Evolutionary conservation across 2,113 vertebrate genomes (phyloP), one percentile per base, ranked within the genome.

Genomic region (Odontesthes bonariensis): DNA sequence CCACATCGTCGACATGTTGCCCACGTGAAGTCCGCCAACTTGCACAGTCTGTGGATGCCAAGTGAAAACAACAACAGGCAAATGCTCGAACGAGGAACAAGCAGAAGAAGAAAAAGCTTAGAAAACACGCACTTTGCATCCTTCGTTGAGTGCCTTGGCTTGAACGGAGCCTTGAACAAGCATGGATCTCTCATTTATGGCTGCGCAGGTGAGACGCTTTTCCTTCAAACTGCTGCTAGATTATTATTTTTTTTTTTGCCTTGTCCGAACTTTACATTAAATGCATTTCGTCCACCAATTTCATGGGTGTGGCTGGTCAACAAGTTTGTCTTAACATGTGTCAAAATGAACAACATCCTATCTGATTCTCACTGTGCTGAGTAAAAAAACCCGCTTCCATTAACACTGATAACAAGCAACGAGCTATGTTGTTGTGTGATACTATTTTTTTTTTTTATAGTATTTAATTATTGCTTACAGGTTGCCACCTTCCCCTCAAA

Each of bases 101-200:
- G 19, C 12, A 46, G n/a, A 16, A 38, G 47, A 46, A 58, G 75
- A 54, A 67, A 54, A 22, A 53, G 19, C 17, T n/a, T 19, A 14
- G 8, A 23, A 62, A 31, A 54, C 62, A 60, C 71, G 56, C 77
- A 66, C 71, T 77, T 66, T 13, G 44, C 73, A 72, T 84, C 76
- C 70, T 79, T 65, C 53, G 16, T 31, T 85, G 86, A 90, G 76
- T 82, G 85, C 85, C 74, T 79, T 75, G 82, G 57, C 46, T 79
- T 63, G 77, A 73, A 53, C 80, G 58, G 51, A 88, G 85, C 90
- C 27, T 27, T 27, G 27, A 85, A 57, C 95, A 95, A 27, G 75
- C 57, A 98, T 98, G 97, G 97, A 98, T 88, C 96, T 98, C 75
- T 96, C 97, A 69, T 98, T 98, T 78, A 98, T 98, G 96, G 96